phyloP scores from a whole-genome alignment of 2,113 vertebrate species.

The Neoarius graeffei region DNA sequence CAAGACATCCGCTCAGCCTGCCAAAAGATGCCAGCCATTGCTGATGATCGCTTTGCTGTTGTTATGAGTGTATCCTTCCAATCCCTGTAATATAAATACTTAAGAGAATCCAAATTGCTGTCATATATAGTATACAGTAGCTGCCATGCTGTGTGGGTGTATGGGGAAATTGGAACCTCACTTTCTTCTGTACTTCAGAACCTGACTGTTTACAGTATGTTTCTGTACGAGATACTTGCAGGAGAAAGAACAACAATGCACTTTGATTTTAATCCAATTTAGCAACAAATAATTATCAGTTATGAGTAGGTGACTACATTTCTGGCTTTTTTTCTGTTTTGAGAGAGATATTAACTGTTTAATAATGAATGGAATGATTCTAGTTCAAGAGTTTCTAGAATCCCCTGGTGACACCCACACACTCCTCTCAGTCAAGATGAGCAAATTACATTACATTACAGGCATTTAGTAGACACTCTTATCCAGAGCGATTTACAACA shows the following conservation, averaged over 20 bases:
- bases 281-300: neutral
- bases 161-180: neutral
- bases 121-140: neutral
- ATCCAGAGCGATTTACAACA: too few relatives aligned
- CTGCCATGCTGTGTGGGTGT: neutral
- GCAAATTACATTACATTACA: neutral
- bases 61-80: constrained; percentile 93
- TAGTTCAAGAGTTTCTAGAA: neutral
- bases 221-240: neutral
- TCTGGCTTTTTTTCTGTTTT: neutral
- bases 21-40: constrained; percentile 82
- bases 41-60: constrained; percentile 86
- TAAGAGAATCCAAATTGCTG: neutral
- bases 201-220: neutral
- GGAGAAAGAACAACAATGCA: neutral
- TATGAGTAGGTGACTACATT: neutral
- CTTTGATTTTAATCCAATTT: neutral
- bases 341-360: neutral
- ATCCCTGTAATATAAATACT: neutral
- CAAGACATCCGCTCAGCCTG: constrained; percentile 89
- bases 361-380: neutral
- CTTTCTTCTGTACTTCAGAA: neutral
- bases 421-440: neutral
- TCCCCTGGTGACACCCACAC: neutral
- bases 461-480: too few relatives aligned